Base-by-base conservation (phyloP, 2,888 invertebrate genomes). In the Imbricaverruca yamaguchii region DNA sequence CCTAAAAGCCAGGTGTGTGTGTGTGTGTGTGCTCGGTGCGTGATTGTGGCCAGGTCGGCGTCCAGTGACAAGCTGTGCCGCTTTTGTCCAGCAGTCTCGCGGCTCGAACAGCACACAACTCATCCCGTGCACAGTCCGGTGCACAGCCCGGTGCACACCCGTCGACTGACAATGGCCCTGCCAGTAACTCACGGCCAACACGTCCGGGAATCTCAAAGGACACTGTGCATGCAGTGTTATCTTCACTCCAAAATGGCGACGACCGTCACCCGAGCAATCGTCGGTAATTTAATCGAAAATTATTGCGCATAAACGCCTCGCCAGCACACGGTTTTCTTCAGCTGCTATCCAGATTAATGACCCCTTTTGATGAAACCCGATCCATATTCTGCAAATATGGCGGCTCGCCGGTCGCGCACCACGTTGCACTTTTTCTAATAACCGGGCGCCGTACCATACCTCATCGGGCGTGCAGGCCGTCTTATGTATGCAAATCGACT, bases 341-440 rank as follows among this genome's bases (percentile, higher is more conserved):
- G 74, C 15, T 21, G 53, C 53, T 9, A 74, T 74, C 74, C 53
- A 53, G 74, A 74, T 74, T 74, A 74, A 74, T 74, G 74, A 10
- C 53, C 53, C 55, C 74, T 74, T 74, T 21, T 8, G 74, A 74
- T 55, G 74, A 74, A 74, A 74, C 74, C 53, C 21, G 74, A 74
- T 55, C 74, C 74, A 21, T 74, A 74, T 74, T 74, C 74, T 74
- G 74, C 74, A 74, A 74, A 74, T 74, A 74, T 74, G 74, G 74
- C 74, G 55, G 55, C 21, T 55, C 21, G 21, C 10, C 55, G 74
- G 53, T 55, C 55, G 53, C 21, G 74, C 74, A 74, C 74, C 23
- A 74, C 74, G 74, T 74, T 55, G 74, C 74, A 74, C 18, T 74
- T 74, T 74, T 74, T 74, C 53, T 74, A 74, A 74, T 74, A 74